phyloP scores from a whole-genome alignment of 2,797 vertebrate species.

The Neosilurus mollespiculum region DNA sequence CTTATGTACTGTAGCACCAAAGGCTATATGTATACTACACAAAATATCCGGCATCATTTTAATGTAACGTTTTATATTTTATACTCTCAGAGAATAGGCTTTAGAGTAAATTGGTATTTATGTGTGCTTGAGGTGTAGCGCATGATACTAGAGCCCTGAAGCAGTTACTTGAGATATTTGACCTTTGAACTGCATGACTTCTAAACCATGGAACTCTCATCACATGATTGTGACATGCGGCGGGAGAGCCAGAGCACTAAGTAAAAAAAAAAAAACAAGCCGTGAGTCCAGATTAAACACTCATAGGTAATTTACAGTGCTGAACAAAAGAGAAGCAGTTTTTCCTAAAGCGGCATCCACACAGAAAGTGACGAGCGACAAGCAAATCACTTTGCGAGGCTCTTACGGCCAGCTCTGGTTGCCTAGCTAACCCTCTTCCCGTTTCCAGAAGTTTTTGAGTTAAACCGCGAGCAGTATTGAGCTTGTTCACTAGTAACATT shows the following conservation, averaged over 20 bases:
- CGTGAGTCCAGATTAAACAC: not conserved
- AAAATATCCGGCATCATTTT: not conserved
- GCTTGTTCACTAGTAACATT: too few species aligned
- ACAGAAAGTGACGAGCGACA: too few species aligned
- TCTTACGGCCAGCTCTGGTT: too few species aligned
- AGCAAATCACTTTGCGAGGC: too few species aligned
- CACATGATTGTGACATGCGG: constrained; percentile 9
- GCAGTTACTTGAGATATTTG: not conserved
- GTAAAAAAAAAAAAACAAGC: not conserved
- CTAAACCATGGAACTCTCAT: not conserved
- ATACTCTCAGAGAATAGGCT: not conserved
- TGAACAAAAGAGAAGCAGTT: not conserved
- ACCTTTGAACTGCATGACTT: not conserved
- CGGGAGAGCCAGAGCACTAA: not conserved
- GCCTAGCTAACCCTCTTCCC: too few species aligned
- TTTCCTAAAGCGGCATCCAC: too few species aligned
- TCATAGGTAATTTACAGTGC: not conserved
- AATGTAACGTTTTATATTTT: too few species aligned
- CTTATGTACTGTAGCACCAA: not conserved
- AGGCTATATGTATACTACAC: not conserved
- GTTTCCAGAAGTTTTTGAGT: too few species aligned
- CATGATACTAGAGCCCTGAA: not conserved
- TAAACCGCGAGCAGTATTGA: too few species aligned
- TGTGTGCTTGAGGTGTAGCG: not conserved
- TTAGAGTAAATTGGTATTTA: not conserved